These are phyloP conservation scores for Hozukius guyotensis DNA, from an alignment of 2,797 vertebrate genomes.

Conservation along the genomic window DNA sequence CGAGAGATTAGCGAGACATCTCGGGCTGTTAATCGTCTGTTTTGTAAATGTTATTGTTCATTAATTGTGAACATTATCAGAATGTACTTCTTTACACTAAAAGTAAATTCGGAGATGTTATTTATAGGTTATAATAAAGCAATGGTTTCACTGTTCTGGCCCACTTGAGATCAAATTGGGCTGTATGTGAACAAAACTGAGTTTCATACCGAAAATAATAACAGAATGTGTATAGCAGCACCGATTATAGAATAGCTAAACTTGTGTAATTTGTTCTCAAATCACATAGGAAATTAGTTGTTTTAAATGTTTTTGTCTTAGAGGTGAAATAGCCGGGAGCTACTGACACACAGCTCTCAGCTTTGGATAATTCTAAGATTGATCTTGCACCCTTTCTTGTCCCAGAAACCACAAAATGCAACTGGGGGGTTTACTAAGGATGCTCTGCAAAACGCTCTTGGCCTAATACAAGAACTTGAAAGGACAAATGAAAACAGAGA, in stretches of 20 bases:
- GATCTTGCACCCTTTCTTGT: constrained; percentile 79
- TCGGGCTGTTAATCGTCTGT: too few relatives aligned
- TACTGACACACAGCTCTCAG: constrained; percentile 59
- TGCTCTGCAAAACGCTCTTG: constrained; percentile 30
- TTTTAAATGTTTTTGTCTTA: not conserved
- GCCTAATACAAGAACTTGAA: too few relatives aligned
- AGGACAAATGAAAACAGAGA: too few relatives aligned
- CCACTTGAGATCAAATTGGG: too few relatives aligned
- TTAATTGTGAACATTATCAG: too few relatives aligned
- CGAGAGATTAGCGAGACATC: too few relatives aligned
- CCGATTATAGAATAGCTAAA: not conserved
- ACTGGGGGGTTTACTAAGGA: constrained; percentile 77
- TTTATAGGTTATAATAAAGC: too few relatives aligned
- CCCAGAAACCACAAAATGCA: constrained; percentile 65
- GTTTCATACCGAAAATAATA: not conserved
- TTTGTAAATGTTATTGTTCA: too few relatives aligned
- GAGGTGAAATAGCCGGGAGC: constrained; percentile 78
- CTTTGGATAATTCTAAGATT: constrained; percentile 81
- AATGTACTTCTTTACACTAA: too few relatives aligned
- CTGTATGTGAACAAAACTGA: too few relatives aligned
- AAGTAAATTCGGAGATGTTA: too few relatives aligned
- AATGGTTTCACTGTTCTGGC: too few relatives aligned
- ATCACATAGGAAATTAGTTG: not conserved
- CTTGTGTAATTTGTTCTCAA: not conserved
- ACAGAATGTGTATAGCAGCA: not conserved